Evolutionary conservation across 2,113 vertebrate genomes (phyloP).

Genomic region (Catharus bicknelli): DNA sequence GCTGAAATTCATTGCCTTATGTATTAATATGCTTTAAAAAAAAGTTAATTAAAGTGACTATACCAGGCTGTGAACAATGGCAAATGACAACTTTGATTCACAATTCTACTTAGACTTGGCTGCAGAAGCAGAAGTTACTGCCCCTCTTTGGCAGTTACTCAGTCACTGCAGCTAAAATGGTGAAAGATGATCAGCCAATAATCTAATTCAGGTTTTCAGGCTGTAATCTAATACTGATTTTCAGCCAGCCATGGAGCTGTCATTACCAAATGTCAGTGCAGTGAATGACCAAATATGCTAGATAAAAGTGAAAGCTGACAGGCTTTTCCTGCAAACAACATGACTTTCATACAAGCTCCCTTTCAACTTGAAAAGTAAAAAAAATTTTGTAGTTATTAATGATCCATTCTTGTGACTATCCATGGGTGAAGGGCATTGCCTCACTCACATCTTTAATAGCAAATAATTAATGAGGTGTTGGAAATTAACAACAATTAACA

Average conservation of each 20-base stretch:
- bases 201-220: neutral
- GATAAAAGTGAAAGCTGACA: neutral
- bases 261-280: neutral
- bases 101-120: neutral
- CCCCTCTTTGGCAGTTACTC: neutral
- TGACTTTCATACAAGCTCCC: conserved; percentile 4
- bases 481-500: conserved; percentile 81
- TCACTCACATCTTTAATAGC: conserved; percentile 69
- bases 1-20: neutral
- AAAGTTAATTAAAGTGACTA: neutral
- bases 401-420: conserved; percentile 50
- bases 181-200: neutral
- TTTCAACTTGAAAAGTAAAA: conserved; percentile 60
- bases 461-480: conserved; percentile 77
- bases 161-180: neutral
- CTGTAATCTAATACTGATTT: neutral
- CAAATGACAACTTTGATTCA: conserved; percentile 1
- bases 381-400: conserved; percentile 69
- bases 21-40: neutral
- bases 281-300: neutral
- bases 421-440: conserved; percentile 71
- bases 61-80: neutral
- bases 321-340: conserved; percentile 12
- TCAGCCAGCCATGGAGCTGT: neutral
- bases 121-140: neutral